These are phyloP conservation scores for Psilopsiagon aurifrons DNA, from an alignment of 2,113 vertebrate genomes.

Conservation along the genomic window DNA sequence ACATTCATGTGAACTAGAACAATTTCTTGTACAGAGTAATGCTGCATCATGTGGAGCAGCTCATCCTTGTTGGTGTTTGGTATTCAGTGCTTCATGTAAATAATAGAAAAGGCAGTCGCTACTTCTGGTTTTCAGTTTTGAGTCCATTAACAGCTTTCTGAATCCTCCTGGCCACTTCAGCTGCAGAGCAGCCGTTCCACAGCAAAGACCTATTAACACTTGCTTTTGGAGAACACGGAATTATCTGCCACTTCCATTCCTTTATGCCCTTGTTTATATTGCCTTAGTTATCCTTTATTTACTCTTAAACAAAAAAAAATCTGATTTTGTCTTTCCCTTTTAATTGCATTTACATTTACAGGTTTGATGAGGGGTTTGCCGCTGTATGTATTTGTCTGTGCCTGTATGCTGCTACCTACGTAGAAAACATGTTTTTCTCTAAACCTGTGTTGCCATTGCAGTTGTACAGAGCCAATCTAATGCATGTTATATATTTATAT, in stretches of 20 bases:
- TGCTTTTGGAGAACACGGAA: not conserved
- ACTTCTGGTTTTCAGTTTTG: not conserved
- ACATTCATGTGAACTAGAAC: not conserved
- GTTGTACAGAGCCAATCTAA: not conserved
- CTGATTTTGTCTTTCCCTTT: not conserved
- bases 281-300: not conserved
- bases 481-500: not conserved
- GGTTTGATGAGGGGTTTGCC: not conserved
- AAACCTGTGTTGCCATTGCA: not conserved
- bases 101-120: rapidly evolving
- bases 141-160: not conserved
- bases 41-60: not conserved
- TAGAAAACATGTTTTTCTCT: not conserved
- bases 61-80: not conserved
- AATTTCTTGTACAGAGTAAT: not conserved
- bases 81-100: not conserved
- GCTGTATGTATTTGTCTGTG: not conserved
- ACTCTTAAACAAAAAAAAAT: not conserved
- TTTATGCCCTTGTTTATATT: not conserved
- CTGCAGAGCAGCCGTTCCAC: not conserved
- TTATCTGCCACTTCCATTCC: not conserved
- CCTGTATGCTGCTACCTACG: not conserved
- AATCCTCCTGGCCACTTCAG: not conserved
- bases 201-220: not conserved
- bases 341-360: not conserved